Evolutionary conservation across 2,797 vertebrate species (phyloP), one percentile per base, ranked within the genome.

Genomic region (Silurus aristotelis): DNA sequence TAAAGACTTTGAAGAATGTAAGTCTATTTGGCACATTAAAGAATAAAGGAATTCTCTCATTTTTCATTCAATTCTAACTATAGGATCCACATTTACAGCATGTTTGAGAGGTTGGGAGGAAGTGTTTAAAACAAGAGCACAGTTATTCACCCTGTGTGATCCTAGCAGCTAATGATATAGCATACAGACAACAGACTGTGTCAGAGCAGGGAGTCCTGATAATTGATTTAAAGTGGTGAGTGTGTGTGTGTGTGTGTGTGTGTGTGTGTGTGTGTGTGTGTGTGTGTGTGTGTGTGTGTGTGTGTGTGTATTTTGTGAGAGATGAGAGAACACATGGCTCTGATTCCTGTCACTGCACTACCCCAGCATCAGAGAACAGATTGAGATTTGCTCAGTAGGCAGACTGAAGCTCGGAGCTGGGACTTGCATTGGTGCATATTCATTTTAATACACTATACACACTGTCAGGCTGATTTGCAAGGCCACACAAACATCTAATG

Each of bases 161-260:
- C 46, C 58, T 63, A 66, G 17, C n/a, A 25, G 20, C 27, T 85
- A 17, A 80, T 85, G 78, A 80, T 75, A 48, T 48, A 60, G 58
- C 83, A 63, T n/a, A 48, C 52, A 55, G 56, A 60, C 17, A 48
- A 43, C 83, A 87, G 66, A 80, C 60, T 27, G 73, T 78, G 43
- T 83, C 38, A 55, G 31, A 6, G 64, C 67, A 77, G 66, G 72
- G 22, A 70, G 67, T 38, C 71, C 15, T 52, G 78, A 64, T 83
- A 60, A 88, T 83, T 80, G 87, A 87, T 83, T 64, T 58, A 79
- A 82, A 82, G 38, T n/a, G n/a, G n/a, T n/a, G n/a, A n/a, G n/a
- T 31, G 46, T 27, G 27, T 27, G 27, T 27, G 31, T 31, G 31
- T 31, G 31, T 31, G 31, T 31, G 31, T 31, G 31, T 31, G 31